Conservation (phyloP, 2,113 vertebrate genomes). For the Oreamnos americanus region DNA sequence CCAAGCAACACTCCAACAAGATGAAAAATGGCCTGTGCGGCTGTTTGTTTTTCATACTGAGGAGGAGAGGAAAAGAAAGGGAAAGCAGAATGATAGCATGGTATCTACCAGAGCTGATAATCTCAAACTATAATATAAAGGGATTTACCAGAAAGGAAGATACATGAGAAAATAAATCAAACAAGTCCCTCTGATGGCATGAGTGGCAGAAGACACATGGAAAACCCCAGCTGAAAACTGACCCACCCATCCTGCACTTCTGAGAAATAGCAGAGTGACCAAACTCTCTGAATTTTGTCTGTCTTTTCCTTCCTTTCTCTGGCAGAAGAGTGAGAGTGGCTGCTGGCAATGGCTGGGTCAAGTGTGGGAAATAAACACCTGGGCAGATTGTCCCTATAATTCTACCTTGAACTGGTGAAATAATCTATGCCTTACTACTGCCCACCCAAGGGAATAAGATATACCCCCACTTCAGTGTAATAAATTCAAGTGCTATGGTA, state of each 20-base stretch:
- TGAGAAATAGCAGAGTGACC: not conserved
- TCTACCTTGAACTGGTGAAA: not conserved
- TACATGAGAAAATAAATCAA: not conserved
- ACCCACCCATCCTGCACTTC: not conserved
- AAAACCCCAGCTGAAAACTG: not conserved
- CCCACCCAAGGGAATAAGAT: not conserved
- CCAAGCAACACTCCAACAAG: not conserved
- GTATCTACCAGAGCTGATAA: not conserved
- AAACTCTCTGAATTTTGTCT: not conserved
- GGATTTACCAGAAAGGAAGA: conserved; percentile 30
- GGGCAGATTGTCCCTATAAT: not conserved
- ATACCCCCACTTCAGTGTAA: not conserved
- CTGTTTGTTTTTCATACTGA: not conserved
- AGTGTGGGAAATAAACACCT: not conserved
- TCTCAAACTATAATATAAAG: not conserved
- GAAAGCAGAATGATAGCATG: not conserved
- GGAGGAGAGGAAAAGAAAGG: not conserved
- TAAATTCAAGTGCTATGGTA: not conserved
- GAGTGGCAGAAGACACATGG: not conserved
- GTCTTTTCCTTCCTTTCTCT: not conserved
- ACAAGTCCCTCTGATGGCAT: not conserved
- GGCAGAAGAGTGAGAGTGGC: not conserved
- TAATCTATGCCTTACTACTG: not conserved
- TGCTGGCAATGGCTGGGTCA: not conserved
- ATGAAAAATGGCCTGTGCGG: not conserved